phyloP scores from a whole-genome alignment of 64 coral and sea anemone species.

The Platygyra sinensis region DNA sequence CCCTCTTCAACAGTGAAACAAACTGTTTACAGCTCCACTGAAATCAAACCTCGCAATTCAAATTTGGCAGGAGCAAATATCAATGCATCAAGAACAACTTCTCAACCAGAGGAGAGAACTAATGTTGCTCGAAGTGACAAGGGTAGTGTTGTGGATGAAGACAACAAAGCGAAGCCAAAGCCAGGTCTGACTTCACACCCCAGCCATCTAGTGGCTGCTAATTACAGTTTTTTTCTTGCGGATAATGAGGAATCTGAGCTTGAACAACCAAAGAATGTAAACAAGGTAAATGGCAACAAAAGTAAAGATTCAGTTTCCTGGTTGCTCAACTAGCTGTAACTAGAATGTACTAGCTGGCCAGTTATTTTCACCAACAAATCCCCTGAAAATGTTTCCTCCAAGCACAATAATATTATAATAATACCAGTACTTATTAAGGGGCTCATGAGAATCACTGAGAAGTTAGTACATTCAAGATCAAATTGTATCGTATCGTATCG shows the following conservation, averaged over 20 bases:
- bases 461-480: too few species aligned
- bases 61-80: neutral
- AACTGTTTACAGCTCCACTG: neutral
- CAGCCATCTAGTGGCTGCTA: slow-evolving; percentile 56
- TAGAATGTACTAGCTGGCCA: too few species aligned
- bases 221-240: slow-evolving; percentile 68
- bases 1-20: neutral
- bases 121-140: slow-evolving; percentile 22
- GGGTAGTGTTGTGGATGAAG: slow-evolving; percentile 9
- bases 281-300: neutral
- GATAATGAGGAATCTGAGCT: slow-evolving; percentile 12
- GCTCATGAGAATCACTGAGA: too few species aligned
- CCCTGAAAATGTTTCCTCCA: too few species aligned
- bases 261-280: slow-evolving; percentile 3
- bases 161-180: neutral
- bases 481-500: too few species aligned
- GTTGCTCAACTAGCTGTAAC: too few species aligned
- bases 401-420: too few species aligned
- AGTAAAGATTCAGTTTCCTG: too few species aligned
- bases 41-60: slow-evolving; percentile 31
- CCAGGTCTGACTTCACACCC: neutral
- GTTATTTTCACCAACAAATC: too few species aligned
- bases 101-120: slow-evolving; percentile 23
- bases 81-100: neutral
- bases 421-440: too few species aligned